Evolutionary conservation across 2,113 vertebrate species (phyloP).

Genomic region (Tringa solitaria): DNA sequence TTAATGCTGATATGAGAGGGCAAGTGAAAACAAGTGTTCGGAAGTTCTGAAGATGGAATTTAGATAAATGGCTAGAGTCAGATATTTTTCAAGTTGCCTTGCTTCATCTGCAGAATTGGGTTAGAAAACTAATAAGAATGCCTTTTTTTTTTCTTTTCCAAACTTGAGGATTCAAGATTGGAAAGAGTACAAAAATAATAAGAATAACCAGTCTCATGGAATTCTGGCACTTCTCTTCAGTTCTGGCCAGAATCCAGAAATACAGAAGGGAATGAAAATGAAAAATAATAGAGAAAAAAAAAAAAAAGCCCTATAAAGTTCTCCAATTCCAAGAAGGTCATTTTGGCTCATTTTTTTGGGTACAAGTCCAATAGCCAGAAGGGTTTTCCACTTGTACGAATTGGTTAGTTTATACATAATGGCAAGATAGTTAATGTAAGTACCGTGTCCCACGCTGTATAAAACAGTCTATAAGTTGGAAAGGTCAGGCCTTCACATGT

Average conservation of each 20-base stretch:
- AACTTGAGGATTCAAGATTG: neutral
- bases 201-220: neutral
- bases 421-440: neutral
- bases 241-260: constrained; percentile 4
- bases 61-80: neutral
- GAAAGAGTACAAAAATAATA: constrained; percentile 48
- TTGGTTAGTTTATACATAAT: neutral
- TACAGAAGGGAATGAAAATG: neutral
- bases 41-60: neutral
- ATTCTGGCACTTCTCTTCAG: constrained; percentile 3
- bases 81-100: constrained; percentile 6
- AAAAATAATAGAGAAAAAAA: neutral
- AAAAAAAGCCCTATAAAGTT: neutral
- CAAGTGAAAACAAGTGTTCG: neutral
- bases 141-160: neutral
- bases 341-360: neutral
- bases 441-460: neutral
- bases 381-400: neutral
- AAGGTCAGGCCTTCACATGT: neutral
- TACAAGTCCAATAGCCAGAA: neutral
- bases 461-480: fast-evolving
- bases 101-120: neutral
- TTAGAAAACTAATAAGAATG: neutral
- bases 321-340: neutral
- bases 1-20: neutral